Evolutionary conservation across 2,888 invertebrate genomes (phyloP).

Genomic region (Leptura quadrifasciata): DNA sequence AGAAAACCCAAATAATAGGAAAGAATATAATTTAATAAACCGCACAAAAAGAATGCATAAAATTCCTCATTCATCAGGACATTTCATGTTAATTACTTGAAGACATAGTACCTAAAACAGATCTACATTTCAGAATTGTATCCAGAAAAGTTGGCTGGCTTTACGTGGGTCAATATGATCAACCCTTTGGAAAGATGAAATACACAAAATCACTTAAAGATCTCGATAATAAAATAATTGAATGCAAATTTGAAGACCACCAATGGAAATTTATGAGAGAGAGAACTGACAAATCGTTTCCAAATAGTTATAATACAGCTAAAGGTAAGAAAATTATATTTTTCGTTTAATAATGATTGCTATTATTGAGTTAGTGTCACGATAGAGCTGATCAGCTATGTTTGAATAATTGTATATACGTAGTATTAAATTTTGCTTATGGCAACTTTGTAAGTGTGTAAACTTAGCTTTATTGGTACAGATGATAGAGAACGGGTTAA

Average conservation of each 20-base stretch:
- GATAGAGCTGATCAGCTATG: too few species aligned
- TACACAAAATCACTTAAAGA: constrained; percentile 86
- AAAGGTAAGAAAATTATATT: constrained; percentile 75
- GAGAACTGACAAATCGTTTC: constrained; percentile 96
- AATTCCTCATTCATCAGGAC: too few species aligned
- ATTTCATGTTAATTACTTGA: background rate
- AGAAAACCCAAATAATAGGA: too few species aligned
- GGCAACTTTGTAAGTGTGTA: too few species aligned
- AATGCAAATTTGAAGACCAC: constrained; percentile 89
- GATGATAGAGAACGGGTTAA: too few species aligned
- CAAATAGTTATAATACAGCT: constrained; percentile 93
- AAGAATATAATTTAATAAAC: too few species aligned
- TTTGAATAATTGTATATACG: too few species aligned
- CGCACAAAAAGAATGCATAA: too few species aligned
- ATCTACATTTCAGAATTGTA: constrained; percentile 57
- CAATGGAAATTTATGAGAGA: constrained; percentile 97
- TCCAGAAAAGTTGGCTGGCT: constrained; percentile 79
- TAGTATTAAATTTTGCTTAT: too few species aligned
- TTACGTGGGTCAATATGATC: constrained; percentile 84
- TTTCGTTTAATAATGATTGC: too few species aligned
- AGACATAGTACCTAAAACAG: background rate
- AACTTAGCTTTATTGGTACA: too few species aligned
- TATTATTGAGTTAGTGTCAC: too few species aligned
- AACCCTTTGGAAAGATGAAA: constrained; percentile 84
- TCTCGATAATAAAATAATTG: constrained; percentile 94